Evolutionary conservation across 2,113 vertebrate species (phyloP), one percentile per base, ranked within the genome.

Genomic region (Ranitomeya variabilis): DNA sequence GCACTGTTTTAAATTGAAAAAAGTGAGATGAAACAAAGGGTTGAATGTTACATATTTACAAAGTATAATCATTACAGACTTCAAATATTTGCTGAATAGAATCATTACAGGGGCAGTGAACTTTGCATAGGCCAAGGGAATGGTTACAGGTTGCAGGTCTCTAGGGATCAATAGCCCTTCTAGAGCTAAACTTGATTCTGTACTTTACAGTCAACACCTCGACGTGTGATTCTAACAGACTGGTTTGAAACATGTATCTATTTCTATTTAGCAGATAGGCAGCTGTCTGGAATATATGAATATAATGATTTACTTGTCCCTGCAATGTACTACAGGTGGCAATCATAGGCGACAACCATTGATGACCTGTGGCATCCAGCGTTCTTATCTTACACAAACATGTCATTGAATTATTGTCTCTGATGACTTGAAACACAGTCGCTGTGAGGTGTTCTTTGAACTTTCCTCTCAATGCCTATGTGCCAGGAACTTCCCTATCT

Each of bases 61-160:
- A 80, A 87, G 78, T 80, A 87, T 87, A 87, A 87, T 87, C 86
- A 87, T 87, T 87, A 87, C 86, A 87, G 78, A 87, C 78, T 87
- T 87, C 64, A 87, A 87, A 87, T 87, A 87, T 87, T 87, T 87
- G 78, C 64, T 67, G 86, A 87, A 69, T 71, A 15, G 86, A 80
- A 87, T 87, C 77, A 87, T 87, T 87, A 71, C 86, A 55, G 69
- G 86, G 86, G 62, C 86, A 87, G 26, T 87, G 86, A 87, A 87
- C 86, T 87, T 87, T 87, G 77, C 52, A 71, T 87, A 87, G 52
- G 45, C 86, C 77, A 71, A 80, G 86, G 86, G 77, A 87, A 80
- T 80, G 60, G 86, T 59, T 71, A 60, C 60, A 86, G 60, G 54
- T 18, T 86, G 18, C 45, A 26, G 77, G 16, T 87, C 78, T 14